Percentiles rank a stretch among this genome's conserved stretches.
phyloP scores from a whole-genome alignment of 1,140 invertebrate genomes.

The Brachionus asplanchnoidis region DNA sequence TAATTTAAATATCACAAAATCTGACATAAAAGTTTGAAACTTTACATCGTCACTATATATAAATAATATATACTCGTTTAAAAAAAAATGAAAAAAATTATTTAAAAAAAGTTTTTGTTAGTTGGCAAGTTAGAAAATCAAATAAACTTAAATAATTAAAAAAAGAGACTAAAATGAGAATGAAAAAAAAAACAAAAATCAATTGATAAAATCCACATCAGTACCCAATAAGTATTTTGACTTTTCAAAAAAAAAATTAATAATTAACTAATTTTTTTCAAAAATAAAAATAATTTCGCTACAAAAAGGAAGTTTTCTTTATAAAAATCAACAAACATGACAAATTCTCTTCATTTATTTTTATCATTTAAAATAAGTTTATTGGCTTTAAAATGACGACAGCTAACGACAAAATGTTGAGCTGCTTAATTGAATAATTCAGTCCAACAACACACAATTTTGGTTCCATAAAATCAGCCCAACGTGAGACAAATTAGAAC shows the following conservation, averaged over 20 bases:
- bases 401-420: background rate
- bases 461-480: background rate
- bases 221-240: background rate
- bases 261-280: background rate
- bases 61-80: background rate
- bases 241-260: background rate
- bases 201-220: background rate
- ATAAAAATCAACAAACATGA: background rate
- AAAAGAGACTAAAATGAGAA: background rate
- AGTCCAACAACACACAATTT: background rate
- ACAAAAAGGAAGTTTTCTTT: background rate
- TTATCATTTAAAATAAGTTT: background rate
- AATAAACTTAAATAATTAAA: background rate
- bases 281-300: background rate
- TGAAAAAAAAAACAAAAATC: background rate
- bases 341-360: background rate
- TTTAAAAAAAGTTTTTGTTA: background rate
- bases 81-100: background rate
- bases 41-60: conserved; percentile 41
- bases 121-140: background rate
- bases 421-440: background rate
- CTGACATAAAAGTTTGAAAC: conserved; percentile 39
- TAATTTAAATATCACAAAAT: background rate
- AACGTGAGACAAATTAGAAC: background rate
- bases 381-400: background rate